A percentile compares a stretch with the other conserved stretches of the same genome.
These are phyloP conservation scores for Leptopilina syphax DNA, from an alignment of 2,888 invertebrate genomes.

Conservation along the genomic window DNA sequence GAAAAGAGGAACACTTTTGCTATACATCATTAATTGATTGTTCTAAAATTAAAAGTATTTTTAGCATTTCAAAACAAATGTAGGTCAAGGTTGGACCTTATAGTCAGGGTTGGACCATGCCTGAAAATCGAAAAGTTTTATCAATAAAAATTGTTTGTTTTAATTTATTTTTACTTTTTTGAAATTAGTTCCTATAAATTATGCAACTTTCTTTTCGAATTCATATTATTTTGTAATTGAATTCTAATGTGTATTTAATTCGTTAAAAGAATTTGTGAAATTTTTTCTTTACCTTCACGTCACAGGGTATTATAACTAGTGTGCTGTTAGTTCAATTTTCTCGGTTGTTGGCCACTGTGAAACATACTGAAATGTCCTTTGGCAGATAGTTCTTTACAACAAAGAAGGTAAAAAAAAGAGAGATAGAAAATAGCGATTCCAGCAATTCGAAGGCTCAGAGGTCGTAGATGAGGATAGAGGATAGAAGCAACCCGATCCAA, in stretches of 20 bases:
- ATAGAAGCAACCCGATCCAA: constrained; percentile 58
- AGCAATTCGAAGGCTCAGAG: constrained; percentile 42
- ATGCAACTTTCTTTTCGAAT: no score
- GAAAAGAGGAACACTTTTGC: no score
- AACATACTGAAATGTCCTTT: constrained; percentile 6
- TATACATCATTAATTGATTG: no score
- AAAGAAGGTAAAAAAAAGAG: constrained; percentile 23
- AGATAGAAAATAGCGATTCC: constrained; percentile 46
- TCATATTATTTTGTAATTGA: no score
- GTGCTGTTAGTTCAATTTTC: constrained; percentile 22
- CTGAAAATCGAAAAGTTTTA: no score
- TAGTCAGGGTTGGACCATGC: no score
- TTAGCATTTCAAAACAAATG: no score
- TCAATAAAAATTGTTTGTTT: no score
- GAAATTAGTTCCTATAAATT: no score
- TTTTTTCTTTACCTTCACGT: neutral
- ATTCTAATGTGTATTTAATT: neutral
- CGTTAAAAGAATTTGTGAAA: neutral
- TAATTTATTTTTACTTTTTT: no score
- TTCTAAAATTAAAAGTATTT: no score
- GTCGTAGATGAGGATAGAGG: constrained; percentile 38
- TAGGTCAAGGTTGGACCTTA: no score
- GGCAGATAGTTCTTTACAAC: constrained; percentile 27
- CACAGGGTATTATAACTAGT: neutral
- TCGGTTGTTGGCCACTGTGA: neutral